A percentile compares a stretch with the other conserved stretches of the same genome.
Conservation (phyloP, 2,888 invertebrate genomes). For the Drosophila neonasuta region DNA sequence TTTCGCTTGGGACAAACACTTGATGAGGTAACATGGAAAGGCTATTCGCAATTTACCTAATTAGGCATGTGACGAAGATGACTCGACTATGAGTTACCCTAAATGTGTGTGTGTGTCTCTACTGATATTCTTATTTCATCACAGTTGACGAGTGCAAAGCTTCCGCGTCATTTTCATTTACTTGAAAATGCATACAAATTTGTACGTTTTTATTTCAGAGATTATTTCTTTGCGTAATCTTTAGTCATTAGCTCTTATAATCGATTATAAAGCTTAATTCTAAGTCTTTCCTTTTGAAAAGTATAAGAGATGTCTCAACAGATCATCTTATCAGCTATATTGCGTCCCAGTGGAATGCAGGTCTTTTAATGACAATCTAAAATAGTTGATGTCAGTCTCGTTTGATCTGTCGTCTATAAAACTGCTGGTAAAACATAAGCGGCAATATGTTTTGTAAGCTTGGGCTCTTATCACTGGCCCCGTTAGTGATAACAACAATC, state of each 20-base stretch:
- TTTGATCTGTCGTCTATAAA: slow-evolving; percentile 19
- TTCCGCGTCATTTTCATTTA: not conserved
- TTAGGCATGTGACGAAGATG: not conserved
- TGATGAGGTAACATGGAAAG: not conserved
- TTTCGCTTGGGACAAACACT: not conserved
- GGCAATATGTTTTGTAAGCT: slow-evolving; percentile 41
- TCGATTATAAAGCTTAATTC: not conserved
- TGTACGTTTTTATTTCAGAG: not conserved
- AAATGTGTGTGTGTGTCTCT: not conserved
- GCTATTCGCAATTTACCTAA: not conserved
- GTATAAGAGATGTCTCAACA: slow-evolving; percentile 26
- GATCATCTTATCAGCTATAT: slow-evolving; percentile 37
- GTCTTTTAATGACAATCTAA: slow-evolving; percentile 5
- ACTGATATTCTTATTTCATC: not conserved
- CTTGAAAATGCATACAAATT: not conserved
- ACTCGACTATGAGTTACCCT: not conserved
- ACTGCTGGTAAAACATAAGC: slow-evolving; percentile 1
- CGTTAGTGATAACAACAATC: slow-evolving; percentile 54
- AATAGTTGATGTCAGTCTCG: slow-evolving; percentile 42
- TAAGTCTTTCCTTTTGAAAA: not conserved
- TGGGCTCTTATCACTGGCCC: slow-evolving; percentile 53
- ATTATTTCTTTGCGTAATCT: slow-evolving; percentile 15
- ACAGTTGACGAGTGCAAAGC: not conserved
- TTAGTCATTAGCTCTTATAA: slow-evolving; percentile 10
- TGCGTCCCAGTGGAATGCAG: not conserved